Evolutionary conservation across 64 coral and sea anemone genomes (phyloP), one percentile per base, ranked within the genome.

Genomic region (Pocillopora damicornis): DNA sequence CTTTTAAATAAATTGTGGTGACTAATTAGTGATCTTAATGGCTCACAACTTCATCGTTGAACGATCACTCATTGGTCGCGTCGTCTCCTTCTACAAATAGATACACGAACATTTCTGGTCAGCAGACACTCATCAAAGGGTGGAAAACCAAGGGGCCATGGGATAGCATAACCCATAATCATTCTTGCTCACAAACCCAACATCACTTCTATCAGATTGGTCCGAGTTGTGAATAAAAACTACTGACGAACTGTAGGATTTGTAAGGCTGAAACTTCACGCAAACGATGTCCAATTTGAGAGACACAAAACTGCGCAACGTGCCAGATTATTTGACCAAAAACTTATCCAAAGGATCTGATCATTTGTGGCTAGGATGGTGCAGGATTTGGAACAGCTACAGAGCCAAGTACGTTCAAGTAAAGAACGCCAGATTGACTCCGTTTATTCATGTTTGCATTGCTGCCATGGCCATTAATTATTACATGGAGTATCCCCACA

Each of bases 401-500:
- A 79, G 94, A 77, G 88, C 78, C 45, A 96, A 96, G 83, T 96
- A 96, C 75, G 91, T 96, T 59, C 87, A 88, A 15, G 93, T 91
- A 91, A 96, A 90, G 83, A 96, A 96, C 34, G 91, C 94, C 16
- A 92, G 87, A 60, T 77, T 96, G 91, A 96, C 94, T 9, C 94
- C 94, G 45, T 96, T 96, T 79, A 87, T 91, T 78, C 94, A 96
- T 82, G 79, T 77, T 89, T 91, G 87, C 1, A 81, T 93, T 16
- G 62, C 93, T 7, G 88, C 94, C 75, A 90, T 93, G 35, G 94
- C 91, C 79, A 35, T 96, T 1, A 96, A 96, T 77, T 96, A 96
- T 51, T 87, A 88, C 35, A 90, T 96, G 76, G 94, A 96, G 58
- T 96, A 96, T 79, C 76, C 81, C 37, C 94, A 96, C 26, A 36